Base-by-base conservation (phyloP, 2,888 invertebrate species). In the Chromoteleia sp. region DNA sequence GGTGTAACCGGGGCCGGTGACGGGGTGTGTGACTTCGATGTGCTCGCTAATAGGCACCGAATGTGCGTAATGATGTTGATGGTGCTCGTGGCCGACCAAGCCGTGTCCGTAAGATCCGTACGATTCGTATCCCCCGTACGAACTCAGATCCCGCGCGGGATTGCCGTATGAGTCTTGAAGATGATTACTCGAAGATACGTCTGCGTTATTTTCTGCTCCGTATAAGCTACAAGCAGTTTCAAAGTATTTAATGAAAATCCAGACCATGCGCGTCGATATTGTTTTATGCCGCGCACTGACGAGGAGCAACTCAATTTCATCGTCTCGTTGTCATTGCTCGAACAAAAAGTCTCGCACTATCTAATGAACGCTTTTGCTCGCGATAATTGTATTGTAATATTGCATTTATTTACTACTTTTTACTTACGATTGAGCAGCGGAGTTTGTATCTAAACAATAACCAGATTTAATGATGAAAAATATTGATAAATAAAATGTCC, bases 21-120 rank as follows among this genome's bases (percentile, higher is more conserved):
- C 94, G 0, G 95, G 95, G 84, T 93, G 95, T 25, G 94, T 94
- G 86, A 95, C 93, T 88, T 95, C 94, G 0, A 95, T 92, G 83
- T 95, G 95, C 75, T 94, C 93, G 80, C 93, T 93, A 54, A 94
- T 92, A 0, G 94, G 93, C 63, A 93, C 93, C 0, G 93, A 92
- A 19, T 94, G 93, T 33, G 91, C 86, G 45, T 90, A 88, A 80
- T 91, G 89, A 65, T 92, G 91, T 2, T 92, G 92, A 1, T 91
- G 91, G 14, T 68, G 56, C 2, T 68, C 29, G 14, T 48, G 65
- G 6, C 29, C 29, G 15, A 50, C 8, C 29, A 10, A n/a, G 0
- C 3, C 54, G 15, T 79, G 48, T 10, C 54, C 45, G 25, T 68
- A 50, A 17, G 79, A 74, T 41, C 56, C 56, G 12, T 56, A 67